Conservation (phyloP, 1,140 invertebrate species). For the Popillia japonica region DNA sequence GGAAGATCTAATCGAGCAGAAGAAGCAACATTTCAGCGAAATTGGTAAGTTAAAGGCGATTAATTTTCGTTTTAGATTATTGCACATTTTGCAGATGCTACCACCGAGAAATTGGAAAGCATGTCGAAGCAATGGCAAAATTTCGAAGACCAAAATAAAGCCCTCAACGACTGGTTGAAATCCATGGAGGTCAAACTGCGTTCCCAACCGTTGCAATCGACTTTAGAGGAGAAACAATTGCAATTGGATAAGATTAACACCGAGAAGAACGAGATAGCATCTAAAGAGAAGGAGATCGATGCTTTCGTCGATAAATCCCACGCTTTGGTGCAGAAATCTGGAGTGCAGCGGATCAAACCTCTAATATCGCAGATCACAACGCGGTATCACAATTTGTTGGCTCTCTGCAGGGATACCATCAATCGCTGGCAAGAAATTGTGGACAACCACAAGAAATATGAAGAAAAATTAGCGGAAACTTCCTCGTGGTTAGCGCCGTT, state of each 20-base stretch:
- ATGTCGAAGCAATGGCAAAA: constrained; percentile 85
- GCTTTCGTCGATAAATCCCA: constrained; percentile 91
- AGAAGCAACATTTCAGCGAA: constrained; percentile 71
- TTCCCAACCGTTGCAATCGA: constrained; percentile 84
- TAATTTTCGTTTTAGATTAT: no score
- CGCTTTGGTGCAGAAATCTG: constrained; percentile 81
- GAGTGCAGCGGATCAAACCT: constrained; percentile 86
- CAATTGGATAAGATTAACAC: constrained; percentile 78
- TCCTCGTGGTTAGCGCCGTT: constrained; percentile 79
- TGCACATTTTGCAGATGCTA: constrained; percentile 62
- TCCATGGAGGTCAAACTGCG: constrained; percentile 83
- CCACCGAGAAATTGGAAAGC: constrained; percentile 75
- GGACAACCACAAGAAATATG: constrained; percentile 84
- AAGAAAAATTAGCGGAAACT: constrained; percentile 79
- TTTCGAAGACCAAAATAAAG: constrained; percentile 83
- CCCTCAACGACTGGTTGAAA: constrained; percentile 85
- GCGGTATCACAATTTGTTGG: constrained; percentile 84
- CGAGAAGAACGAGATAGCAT: constrained; percentile 76
- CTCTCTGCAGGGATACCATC: constrained; percentile 87
- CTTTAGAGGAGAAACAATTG: constrained; percentile 80
- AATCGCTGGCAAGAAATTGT: constrained; percentile 86
- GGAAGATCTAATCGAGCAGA: constrained; percentile 70
- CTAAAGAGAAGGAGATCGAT: constrained; percentile 85
- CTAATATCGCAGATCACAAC: constrained; percentile 89
- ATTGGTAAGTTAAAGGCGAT: constrained; percentile 60